Base-by-base conservation (phyloP, 1,140 invertebrate genomes). In the Bacillus rossius region DNA sequence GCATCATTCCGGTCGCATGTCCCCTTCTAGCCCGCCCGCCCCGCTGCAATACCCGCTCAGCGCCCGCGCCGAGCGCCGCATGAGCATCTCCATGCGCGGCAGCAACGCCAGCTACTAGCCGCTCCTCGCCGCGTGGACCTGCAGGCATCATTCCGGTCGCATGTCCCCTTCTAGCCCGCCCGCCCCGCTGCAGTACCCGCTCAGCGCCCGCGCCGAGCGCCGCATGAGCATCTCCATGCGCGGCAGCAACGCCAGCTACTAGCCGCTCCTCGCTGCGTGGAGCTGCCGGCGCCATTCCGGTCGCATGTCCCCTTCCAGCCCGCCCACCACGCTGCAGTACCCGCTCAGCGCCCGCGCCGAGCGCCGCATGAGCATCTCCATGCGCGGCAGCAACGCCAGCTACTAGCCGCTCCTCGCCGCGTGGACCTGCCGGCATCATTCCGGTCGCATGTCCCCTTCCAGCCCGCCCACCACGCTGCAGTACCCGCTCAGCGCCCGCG, bases 1-100 rank as follows among this genome's bases (percentile, higher is more conserved):
- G 60, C 58, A 8, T 80, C 80, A 43, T 85, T 85, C 67, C 72
- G 83, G 50, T 75, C 74, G 57, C 69, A 83, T 47, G 83, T 0
- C 66, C 65, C 34, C 63, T 72, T 1, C 62, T 70, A 23, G 66
- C 68, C 5, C 54, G 65, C 10, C 61, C 10, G 34, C 55, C n/a
- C 50, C 51, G 55, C 60, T 65, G 4, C 37, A 56, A 23, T 42
- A 48, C 17, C 34, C 37, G 22, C 54, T 1, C 45, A 64, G 20
- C 51, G 52, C 3, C 58, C 62, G 23, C 47, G 61, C 65, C 8
- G 68, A 69, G 22, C 64, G 74, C 41, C 65, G 74, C 16, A 73
- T 75, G 64, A 75, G 72, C 54, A 75, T 74, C 22, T 74, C 72
- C 25, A 73, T 71, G 63, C 60, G 72, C 2, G 75, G 73, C 17